Evolutionary conservation across 2,113 vertebrate genomes (phyloP), one percentile per base, ranked within the genome.

Genomic region (Protobothrops mucrosquamatus): DNA sequence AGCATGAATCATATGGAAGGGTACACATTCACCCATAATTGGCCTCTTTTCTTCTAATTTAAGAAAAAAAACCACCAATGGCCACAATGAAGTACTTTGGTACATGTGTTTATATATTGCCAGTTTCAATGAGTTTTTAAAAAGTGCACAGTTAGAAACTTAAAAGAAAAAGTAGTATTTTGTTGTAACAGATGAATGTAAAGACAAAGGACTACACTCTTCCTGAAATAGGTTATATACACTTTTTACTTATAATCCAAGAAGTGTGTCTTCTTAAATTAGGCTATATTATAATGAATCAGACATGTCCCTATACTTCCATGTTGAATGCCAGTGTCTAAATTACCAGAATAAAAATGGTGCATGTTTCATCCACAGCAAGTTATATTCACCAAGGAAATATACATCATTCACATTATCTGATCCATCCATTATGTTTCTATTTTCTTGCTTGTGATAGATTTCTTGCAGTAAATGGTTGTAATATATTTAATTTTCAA

Each of bases 401-500:
- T 64, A 74, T 39, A 86, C 59, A 1, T 5, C 39, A 10, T 39
- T 0, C 2, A 94, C 94, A 92, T 74, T 0, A 2, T 85, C 54
- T 23, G 34, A 3, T 54, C 0, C 0, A 3, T 51, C 0, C 0
- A 23, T 89, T 57, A 92, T 4, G 86, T 92, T 1, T 81, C 91
- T 26, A 20, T 61, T 51, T 39, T 52, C n/a, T 87, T 20, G 0
- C 6, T 88, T 0, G 87, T 11, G 0, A 81, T 74, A 0, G 0
- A 24, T 56, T 0, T 81, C 34, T 81, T 81, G 74, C 7, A 20
- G 22, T 81, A 43, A 1, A 34, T 24, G 24, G 87, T 92, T 48
- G 0, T 34, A 90, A 3, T 59, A 3, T 1, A 88, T 96, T 93
- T 95, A 88, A 92, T 94, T 94, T 89, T 88, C 92, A 95, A 91